A percentile compares a stretch with the other conserved stretches of the same genome.
Conservation (phyloP, 2,888 invertebrate genomes). For the Orthosia cruda region DNA sequence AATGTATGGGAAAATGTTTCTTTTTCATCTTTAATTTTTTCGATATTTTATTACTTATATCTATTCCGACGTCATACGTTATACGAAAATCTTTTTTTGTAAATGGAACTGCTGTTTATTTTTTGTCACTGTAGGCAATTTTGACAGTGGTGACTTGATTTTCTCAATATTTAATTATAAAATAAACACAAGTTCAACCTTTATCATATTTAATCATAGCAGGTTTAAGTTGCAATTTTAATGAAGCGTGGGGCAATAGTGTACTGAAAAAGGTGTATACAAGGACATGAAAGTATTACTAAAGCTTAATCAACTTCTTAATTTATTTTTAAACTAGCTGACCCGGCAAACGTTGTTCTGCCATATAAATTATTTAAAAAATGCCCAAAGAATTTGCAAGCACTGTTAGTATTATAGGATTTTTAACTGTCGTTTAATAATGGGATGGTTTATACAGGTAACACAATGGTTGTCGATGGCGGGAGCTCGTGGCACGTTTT, state of each 20-base stretch:
- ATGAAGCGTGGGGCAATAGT: slow-evolving; percentile 35
- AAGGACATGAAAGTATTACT: slow-evolving; percentile 20
- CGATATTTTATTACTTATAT: too few species aligned
- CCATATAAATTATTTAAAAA: too few species aligned
- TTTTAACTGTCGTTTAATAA: too few species aligned
- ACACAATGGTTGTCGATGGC: too few species aligned
- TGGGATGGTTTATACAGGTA: too few species aligned
- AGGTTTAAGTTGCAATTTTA: slow-evolving; percentile 34
- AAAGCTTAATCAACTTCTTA: background rate
- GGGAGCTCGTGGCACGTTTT: too few species aligned
- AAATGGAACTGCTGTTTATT: slow-evolving; percentile 14
- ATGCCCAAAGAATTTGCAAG: too few species aligned
- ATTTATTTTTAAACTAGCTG: background rate
- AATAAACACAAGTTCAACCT: slow-evolving; percentile 26
- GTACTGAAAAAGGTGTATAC: slow-evolving; percentile 25
- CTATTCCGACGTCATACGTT: too few species aligned
- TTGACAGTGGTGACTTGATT: slow-evolving; percentile 17
- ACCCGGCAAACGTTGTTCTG: too few species aligned
- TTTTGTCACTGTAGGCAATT: slow-evolving; percentile 4
- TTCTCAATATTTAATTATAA: slow-evolving; percentile 39
- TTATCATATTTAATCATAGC: slow-evolving; percentile 35
- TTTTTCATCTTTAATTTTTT: too few species aligned
- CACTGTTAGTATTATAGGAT: too few species aligned
- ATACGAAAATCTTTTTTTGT: background rate
- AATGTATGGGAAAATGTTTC: too few species aligned